phyloP scores from a whole-genome alignment of 2,888 invertebrate species.

The Trichogramma dendrolimi region DNA sequence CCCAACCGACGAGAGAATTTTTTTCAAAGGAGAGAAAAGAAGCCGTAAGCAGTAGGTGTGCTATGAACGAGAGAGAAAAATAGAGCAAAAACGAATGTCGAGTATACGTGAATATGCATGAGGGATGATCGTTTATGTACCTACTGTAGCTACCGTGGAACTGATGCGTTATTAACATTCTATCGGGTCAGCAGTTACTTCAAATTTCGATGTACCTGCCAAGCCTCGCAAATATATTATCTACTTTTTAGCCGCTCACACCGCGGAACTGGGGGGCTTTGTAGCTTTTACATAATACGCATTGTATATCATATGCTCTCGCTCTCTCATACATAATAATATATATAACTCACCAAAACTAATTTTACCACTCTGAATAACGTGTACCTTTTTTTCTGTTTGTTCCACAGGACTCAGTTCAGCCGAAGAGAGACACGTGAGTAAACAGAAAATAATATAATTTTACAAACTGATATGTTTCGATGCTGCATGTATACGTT shows the following conservation, averaged over 20 bases:
- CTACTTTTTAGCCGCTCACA: slow-evolving; percentile 6
- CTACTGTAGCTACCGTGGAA: slow-evolving; percentile 10
- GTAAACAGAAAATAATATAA: slow-evolving; percentile 42
- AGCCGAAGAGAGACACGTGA: slow-evolving; percentile 64
- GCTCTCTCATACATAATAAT: too few relatives aligned
- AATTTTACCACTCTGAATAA: too few relatives aligned
- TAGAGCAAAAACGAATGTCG: not conserved
- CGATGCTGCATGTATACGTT: too few relatives aligned
- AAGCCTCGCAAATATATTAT: not conserved
- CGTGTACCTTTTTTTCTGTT: slow-evolving; percentile 35
- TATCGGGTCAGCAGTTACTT: slow-evolving; percentile 33
- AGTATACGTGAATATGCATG: slow-evolving; percentile 47
- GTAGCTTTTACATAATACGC: too few relatives aligned
- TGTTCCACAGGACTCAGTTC: slow-evolving; percentile 58
- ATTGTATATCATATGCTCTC: too few relatives aligned
- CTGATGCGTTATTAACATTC: slow-evolving; percentile 44
- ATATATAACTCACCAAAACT: too few relatives aligned
- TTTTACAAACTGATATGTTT: slow-evolving; percentile 4
- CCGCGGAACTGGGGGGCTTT: not conserved
- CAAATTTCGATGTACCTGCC: slow-evolving; percentile 6
- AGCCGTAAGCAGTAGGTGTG: not conserved
- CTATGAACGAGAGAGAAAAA: slow-evolving; percentile 7
- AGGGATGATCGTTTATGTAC: slow-evolving; percentile 47
- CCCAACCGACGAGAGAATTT: not conserved
- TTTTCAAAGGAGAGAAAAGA: not conserved